Percentiles rank a stretch among this genome's conserved stretches.
These are phyloP conservation scores for Syrmaticus mikado DNA, from an alignment of 2,113 vertebrate genomes.

Conservation along the genomic window DNA sequence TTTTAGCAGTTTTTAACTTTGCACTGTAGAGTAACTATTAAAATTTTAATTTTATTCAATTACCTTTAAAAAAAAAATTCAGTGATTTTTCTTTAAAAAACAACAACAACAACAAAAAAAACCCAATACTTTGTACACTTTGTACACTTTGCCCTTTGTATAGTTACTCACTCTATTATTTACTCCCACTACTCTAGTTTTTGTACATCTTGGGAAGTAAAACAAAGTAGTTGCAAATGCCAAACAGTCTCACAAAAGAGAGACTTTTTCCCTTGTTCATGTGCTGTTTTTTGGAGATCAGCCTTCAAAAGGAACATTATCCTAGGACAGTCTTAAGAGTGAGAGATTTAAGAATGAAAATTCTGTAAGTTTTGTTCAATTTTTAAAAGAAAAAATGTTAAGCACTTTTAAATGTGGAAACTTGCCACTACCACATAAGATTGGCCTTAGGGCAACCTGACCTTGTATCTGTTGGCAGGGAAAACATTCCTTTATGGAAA, in stretches of 20 bases:
- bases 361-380: not conserved
- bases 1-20: not conserved
- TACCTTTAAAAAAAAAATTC: not conserved
- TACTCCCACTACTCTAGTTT: not conserved
- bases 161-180: not conserved
- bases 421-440: fast-evolving
- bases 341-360: not conserved
- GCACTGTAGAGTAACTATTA: not conserved
- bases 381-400: not conserved
- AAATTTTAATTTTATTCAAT: too few species aligned
- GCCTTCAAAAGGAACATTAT: not conserved
- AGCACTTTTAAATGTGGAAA: not conserved
- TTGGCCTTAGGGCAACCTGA: not conserved
- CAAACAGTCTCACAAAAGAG: not conserved
- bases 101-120: too few species aligned
- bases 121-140: not conserved
- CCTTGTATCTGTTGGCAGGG: not conserved
- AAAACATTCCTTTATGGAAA: fast-evolving
- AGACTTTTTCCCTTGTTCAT: not conserved
- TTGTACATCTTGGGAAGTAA: slow-evolving; percentile 1
- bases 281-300: not conserved
- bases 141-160: not conserved
- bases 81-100: not conserved
- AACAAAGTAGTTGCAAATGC: slow-evolving; percentile 28
- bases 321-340: not conserved